Conservation (phyloP, 2,888 invertebrate species). For the Teinopalpus imperialis region DNA sequence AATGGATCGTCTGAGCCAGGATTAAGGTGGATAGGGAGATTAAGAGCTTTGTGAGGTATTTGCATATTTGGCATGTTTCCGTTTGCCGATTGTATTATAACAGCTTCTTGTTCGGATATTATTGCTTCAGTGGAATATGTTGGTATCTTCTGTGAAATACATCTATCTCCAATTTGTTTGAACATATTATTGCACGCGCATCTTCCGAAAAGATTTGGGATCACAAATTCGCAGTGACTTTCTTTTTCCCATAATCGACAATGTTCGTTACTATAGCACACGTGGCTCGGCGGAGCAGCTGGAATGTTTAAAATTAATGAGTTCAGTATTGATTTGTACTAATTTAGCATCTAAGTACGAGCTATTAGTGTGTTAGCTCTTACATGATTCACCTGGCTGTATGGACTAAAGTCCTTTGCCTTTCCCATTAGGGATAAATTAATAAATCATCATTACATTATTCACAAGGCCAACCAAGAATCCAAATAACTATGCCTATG, state of each 20-base stretch:
- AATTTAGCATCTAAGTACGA: background rate
- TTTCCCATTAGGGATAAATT: no score
- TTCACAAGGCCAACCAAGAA: no score
- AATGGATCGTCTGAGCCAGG: constrained; percentile 42
- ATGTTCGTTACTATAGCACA: constrained; percentile 95
- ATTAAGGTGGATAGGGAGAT: constrained; percentile 2
- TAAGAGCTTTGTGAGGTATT: constrained; percentile 30
- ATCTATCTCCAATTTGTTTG: constrained; percentile 84
- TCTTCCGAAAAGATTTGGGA: constrained; percentile 93
- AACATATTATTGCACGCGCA: constrained; percentile 90
- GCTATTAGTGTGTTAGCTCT: no score
- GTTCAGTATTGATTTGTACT: constrained; percentile 18
- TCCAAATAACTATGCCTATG: no score
- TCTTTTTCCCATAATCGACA: constrained; percentile 92
- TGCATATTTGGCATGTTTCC: constrained; percentile 40
- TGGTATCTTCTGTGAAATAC: constrained; percentile 69
- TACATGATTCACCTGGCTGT: no score
- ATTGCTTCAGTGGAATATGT: constrained; percentile 63
- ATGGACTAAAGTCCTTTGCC: no score
- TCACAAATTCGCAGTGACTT: constrained; percentile 94
- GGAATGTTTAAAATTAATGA: constrained; percentile 47
- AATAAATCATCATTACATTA: no score
- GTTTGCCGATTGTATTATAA: constrained; percentile 40
- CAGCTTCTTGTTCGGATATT: constrained; percentile 58
- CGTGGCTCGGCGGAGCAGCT: constrained; percentile 93